Conservation (phyloP, 2,888 invertebrate species). For the Micoletzkya japonica region DNA sequence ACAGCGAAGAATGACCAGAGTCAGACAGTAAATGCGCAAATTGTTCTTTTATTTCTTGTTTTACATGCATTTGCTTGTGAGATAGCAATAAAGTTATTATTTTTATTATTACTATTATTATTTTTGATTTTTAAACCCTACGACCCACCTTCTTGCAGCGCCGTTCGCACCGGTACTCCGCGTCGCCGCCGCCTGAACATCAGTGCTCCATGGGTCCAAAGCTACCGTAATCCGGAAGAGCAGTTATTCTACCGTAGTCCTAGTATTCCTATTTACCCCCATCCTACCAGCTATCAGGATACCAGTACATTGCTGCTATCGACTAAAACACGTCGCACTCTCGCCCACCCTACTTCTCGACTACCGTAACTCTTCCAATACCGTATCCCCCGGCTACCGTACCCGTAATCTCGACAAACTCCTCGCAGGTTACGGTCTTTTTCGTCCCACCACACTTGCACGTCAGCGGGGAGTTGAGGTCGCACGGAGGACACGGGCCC, state of each 20-base stretch:
- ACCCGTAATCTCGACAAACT: slow-evolving; percentile 35
- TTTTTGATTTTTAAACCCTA: too few relatives aligned
- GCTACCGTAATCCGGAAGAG: not conserved
- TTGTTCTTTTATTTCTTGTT: not conserved
- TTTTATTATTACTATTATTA: too few relatives aligned
- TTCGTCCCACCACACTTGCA: slow-evolving; percentile 86
- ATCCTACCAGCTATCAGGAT: not conserved
- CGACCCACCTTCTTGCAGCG: slow-evolving; percentile 77
- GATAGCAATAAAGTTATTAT: not conserved
- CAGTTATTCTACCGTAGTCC: not conserved
- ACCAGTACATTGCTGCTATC: not conserved
- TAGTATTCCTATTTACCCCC: not conserved
- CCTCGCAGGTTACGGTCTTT: slow-evolving; percentile 66
- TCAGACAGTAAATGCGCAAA: not conserved
- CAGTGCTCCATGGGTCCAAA: slow-evolving; percentile 35
- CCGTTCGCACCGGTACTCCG: slow-evolving; percentile 74
- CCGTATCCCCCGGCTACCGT: too few relatives aligned
- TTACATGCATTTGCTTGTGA: not conserved
- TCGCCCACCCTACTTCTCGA: not conserved
- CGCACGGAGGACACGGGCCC: slow-evolving; percentile 80
- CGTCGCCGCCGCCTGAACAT: slow-evolving; percentile 69
- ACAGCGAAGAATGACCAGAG: too few relatives aligned
- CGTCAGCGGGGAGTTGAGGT: slow-evolving; percentile 75
- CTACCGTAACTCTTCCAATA: not conserved
- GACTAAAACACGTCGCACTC: not conserved